phyloP scores from a whole-genome alignment of 2,797 vertebrate species.

The Tokudaia tokunoshimensis region DNA sequence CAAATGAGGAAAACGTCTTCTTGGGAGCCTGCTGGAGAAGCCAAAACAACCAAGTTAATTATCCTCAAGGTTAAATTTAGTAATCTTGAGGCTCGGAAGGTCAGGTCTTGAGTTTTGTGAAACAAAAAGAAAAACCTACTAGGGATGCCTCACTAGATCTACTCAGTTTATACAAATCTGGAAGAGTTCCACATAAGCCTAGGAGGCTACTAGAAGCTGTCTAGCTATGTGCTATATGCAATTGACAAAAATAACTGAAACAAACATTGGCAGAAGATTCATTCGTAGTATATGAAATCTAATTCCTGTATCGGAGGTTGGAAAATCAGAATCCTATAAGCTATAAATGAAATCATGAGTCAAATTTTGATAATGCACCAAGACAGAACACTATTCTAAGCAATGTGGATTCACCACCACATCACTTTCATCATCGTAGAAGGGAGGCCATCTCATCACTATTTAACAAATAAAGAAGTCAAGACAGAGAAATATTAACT shows the following conservation, averaged over 20 bases:
- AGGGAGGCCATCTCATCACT: neutral
- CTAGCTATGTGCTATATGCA: neutral
- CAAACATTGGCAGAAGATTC: neutral
- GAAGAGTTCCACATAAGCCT: neutral
- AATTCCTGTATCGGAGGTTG: neutral
- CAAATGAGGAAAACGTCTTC: neutral
- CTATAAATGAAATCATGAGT: neutral
- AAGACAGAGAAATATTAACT: constrained; percentile 16
- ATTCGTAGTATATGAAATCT: constrained; percentile 27
- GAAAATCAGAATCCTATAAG: constrained; percentile 42
- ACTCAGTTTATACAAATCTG: constrained; percentile 6
- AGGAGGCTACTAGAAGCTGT: constrained; percentile 3
- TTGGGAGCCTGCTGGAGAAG: neutral
- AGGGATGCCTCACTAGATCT: neutral
- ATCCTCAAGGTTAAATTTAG: neutral
- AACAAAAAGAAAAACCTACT: neutral
- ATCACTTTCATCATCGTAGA: neutral
- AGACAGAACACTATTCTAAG: neutral
- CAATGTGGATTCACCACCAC: neutral
- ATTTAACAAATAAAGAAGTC: constrained; percentile 13
- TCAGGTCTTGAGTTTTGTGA: neutral
- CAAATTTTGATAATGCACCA: neutral
- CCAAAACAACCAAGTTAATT: neutral
- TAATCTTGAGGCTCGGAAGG: neutral
- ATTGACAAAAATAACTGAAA: constrained; percentile 42